A percentile compares a stretch with the other conserved stretches of the same genome.
phyloP scores from a whole-genome alignment of 1,140 invertebrate genomes.

The Meloidogyne exigua region DNA sequence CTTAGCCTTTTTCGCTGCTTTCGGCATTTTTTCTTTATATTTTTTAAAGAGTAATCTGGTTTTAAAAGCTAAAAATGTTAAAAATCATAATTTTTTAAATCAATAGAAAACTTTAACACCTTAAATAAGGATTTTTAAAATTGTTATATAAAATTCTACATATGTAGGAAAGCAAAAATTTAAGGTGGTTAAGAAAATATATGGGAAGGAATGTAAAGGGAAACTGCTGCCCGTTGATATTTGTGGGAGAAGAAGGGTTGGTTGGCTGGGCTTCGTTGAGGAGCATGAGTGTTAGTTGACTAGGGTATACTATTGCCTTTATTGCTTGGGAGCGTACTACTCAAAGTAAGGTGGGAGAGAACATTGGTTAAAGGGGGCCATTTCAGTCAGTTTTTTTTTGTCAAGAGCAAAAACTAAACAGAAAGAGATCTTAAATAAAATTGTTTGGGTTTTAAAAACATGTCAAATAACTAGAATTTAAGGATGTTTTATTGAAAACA shows the following conservation, averaged over 20 bases:
- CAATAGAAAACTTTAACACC: not conserved
- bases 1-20: constrained; percentile 73
- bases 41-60: too few relatives aligned
- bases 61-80: too few relatives aligned
- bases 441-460: too few relatives aligned
- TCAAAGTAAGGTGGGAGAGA: not conserved
- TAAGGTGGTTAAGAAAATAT: not conserved
- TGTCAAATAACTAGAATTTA: too few relatives aligned
- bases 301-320: not conserved
- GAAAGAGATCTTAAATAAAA: too few relatives aligned
- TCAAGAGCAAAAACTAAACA: not conserved
- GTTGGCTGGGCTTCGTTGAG: not conserved
- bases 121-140: not conserved
- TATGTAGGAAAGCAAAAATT: not conserved
- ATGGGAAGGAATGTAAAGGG: too few relatives aligned
- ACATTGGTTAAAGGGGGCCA: not conserved
- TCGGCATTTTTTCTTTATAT: constrained; percentile 21
- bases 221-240: not conserved
- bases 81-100: too few relatives aligned
- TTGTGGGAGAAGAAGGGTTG: not conserved
- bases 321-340: constrained; percentile 1
- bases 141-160: not conserved
- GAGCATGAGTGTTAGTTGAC: not conserved
- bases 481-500: too few relatives aligned
- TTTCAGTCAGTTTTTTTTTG: not conserved